A percentile compares a stretch with the other conserved stretches of the same genome.
These are phyloP conservation scores for silkworm (Bombyx mori) DNA, from an alignment of 1,140 invertebrate genomes.

Conservation along the genomic window ASM3026992v2 NC_085128.1:5717501-5718000, in stretches of 20 bases:
- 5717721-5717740: slow-evolving; percentile 66
- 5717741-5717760: slow-evolving; percentile 62
- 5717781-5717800: slow-evolving; percentile 59
- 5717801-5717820: slow-evolving; percentile 71
- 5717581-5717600: too few relatives aligned
- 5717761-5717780: slow-evolving; percentile 57
- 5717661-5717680: slow-evolving; percentile 58
- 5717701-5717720: slow-evolving; percentile 51
- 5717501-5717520: too few relatives aligned
- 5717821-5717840: slow-evolving; percentile 72
- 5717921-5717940: slow-evolving; percentile 67
- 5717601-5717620: too few relatives aligned
- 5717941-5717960: slow-evolving; percentile 66
- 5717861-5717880: slow-evolving; percentile 55
- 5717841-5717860: slow-evolving; percentile 71
- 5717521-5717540: too few relatives aligned
- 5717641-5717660: slow-evolving; percentile 63
- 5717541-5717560: too few relatives aligned
- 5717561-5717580: too few relatives aligned
- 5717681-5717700: slow-evolving; percentile 53
- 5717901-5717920: slow-evolving; percentile 48
- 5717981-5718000: slow-evolving; percentile 65
- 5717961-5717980: slow-evolving; percentile 64
- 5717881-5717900: slow-evolving; percentile 61
- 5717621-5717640: slow-evolving; percentile 47